Conservation (phyloP, 2,888 invertebrate genomes). For the Orthosia cruda region DNA sequence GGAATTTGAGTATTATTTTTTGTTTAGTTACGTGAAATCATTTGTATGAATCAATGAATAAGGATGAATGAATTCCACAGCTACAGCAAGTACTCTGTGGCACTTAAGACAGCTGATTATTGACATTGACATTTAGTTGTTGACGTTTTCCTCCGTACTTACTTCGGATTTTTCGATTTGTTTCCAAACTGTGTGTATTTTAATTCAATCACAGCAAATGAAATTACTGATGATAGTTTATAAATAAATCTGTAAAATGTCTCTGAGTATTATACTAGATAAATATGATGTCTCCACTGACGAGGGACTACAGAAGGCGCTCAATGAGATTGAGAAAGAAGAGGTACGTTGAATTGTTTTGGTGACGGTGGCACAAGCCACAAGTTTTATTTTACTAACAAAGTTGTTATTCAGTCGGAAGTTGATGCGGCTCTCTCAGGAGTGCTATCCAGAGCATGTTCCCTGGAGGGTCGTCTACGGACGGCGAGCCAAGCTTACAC, state of each 20-base stretch:
- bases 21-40: neutral
- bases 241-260: constrained; percentile 71
- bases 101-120: constrained; percentile 23
- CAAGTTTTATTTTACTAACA: constrained; percentile 34
- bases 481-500: constrained; percentile 96
- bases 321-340: constrained; percentile 91
- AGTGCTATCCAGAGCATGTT: constrained; percentile 94
- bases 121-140: constrained; percentile 46
- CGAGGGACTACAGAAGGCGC: constrained; percentile 91
- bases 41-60: neutral
- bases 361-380: constrained; percentile 68
- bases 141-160: constrained; percentile 32
- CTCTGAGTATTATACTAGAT: constrained; percentile 84
- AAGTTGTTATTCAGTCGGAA: constrained; percentile 90
- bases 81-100: neutral
- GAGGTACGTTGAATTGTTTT: constrained; percentile 84
- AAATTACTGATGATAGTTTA: neutral
- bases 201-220: constrained; percentile 1
- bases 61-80: neutral
- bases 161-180: constrained; percentile 6
- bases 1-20: neutral
- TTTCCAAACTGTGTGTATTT: constrained; percentile 25
- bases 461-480: constrained; percentile 95
- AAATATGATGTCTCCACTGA: constrained; percentile 91
- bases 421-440: constrained; percentile 94